Conservation (phyloP, 1,140 invertebrate species). For the Drosophila tristis region DNA sequence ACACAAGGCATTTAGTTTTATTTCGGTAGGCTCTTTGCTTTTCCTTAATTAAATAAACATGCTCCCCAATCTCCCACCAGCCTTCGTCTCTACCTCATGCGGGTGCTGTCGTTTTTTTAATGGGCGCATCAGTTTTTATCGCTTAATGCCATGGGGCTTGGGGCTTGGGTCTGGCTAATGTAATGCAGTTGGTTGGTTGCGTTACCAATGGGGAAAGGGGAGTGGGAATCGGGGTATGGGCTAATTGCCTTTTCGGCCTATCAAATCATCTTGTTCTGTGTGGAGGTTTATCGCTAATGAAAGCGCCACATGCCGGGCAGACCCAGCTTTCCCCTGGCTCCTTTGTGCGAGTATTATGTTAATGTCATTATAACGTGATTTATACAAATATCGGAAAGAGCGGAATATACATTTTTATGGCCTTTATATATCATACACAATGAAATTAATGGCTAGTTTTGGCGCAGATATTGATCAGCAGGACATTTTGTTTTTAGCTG, state of each 20-base stretch:
- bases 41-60: constrained; percentile 75
- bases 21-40: constrained; percentile 44
- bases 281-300: constrained; percentile 49
- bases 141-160: constrained; percentile 48
- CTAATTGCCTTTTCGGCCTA: constrained; percentile 68
- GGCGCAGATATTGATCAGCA: constrained; percentile 25
- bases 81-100: too few relatives aligned
- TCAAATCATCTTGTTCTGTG: constrained; percentile 60
- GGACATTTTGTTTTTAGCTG: not conserved
- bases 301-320: constrained; percentile 31
- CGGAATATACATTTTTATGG: constrained; percentile 54
- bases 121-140: constrained; percentile 70
- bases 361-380: constrained; percentile 77
- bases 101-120: constrained; percentile 51
- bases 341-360: constrained; percentile 54
- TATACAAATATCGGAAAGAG: constrained; percentile 56
- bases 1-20: constrained; percentile 64
- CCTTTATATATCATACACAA: constrained; percentile 45
- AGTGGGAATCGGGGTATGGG: not conserved
- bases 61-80: constrained; percentile 1
- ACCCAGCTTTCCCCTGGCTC: constrained; percentile 23
- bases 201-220: not conserved
- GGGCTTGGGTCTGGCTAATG: constrained; percentile 31
- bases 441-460: constrained; percentile 54
- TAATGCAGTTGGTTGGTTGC: constrained; percentile 35